phyloP scores from a whole-genome alignment of 2,113 vertebrate genomes.

The Prolemur simus region DNA sequence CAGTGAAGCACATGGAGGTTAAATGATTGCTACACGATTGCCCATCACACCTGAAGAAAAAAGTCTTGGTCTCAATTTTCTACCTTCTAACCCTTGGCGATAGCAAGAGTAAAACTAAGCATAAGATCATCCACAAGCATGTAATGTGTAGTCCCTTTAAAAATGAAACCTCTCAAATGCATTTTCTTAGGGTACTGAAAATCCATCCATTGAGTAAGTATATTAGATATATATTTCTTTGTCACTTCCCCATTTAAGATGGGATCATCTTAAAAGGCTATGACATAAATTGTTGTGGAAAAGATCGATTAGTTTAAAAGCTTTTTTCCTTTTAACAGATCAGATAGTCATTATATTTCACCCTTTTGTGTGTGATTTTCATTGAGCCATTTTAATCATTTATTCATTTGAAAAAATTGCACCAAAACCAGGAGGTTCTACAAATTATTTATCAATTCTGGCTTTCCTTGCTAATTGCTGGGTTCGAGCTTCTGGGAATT shows the following conservation, averaged over 20 bases:
- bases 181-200: conserved; percentile 54
- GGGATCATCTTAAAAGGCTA: conserved; percentile 75
- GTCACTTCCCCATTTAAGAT: conserved; percentile 76
- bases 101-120: conserved; percentile 24
- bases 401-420: conserved; percentile 71
- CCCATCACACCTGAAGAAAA: conserved; percentile 8
- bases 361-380: conserved; percentile 69
- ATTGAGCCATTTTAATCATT: conserved; percentile 73
- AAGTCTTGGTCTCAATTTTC: conserved; percentile 8
- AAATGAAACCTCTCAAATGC: conserved; percentile 53
- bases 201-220: conserved; percentile 65
- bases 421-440: conserved; percentile 43
- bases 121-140: conserved; percentile 14
- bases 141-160: conserved; percentile 58
- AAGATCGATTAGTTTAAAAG: conserved; percentile 81
- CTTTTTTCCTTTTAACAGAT: conserved; percentile 80
- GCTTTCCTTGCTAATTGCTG: conserved; percentile 34
- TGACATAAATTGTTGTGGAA: conserved; percentile 78
- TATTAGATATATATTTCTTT: conserved; percentile 76
- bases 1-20: conserved; percentile 37
- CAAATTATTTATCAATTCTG: conserved; percentile 53
- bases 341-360: conserved; percentile 77
- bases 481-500: conserved; percentile 51
- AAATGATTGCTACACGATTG: conserved; percentile 38
- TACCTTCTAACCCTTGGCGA: conserved; percentile 3